Base-by-base conservation (phyloP, 2,888 invertebrate genomes). In the Achlya flavicornis region DNA sequence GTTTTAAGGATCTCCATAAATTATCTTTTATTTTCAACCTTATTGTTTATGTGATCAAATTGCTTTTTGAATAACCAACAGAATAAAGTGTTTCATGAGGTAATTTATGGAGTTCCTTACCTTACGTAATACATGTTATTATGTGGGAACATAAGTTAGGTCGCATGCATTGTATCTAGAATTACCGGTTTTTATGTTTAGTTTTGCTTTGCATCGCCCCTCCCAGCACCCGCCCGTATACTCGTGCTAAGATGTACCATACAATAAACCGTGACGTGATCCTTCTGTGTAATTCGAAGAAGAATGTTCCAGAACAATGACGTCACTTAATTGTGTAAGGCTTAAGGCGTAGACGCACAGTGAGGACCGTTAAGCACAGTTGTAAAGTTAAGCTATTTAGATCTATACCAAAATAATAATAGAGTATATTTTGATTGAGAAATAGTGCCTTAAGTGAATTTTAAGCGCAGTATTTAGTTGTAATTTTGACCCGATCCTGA, bases 121-220 rank as follows among this genome's bases (percentile, higher is more conserved):
- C 14, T 46, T 61, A 63, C 43, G 41, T 26, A 26, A 26, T 64
- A 33, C 32, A 41, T 26, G 7, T 35, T 35, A 35, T 26, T 26
- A 26, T 26, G 26, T 35, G 7, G 35, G 5, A 3, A 32, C 58
- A 61, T 61, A n/a, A 46, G 59, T 57, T 46, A 57, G 41, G 26
- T 46, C 53, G 19, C 38, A 16, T 53, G 61, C 61, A 63, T 38
- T 67, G 63, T 61, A 43, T 63, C 61, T 66, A n/a, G 65, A 10
- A n/a, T 46, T 64, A 66, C 61, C 70, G 68, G 38, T 64, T 66
- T 66, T 63, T 68, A 73, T 72, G 77, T 86, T 83, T 86, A 83
- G 82, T 38, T 89, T 85, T 69, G 91, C 91, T 90, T 90, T 67
- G 88, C 90, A 86, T 85, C 77, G 76, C 84, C 83, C 84, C 79